Conservation (phyloP, 2,113 vertebrate genomes). For the Rhombomys opimus region DNA sequence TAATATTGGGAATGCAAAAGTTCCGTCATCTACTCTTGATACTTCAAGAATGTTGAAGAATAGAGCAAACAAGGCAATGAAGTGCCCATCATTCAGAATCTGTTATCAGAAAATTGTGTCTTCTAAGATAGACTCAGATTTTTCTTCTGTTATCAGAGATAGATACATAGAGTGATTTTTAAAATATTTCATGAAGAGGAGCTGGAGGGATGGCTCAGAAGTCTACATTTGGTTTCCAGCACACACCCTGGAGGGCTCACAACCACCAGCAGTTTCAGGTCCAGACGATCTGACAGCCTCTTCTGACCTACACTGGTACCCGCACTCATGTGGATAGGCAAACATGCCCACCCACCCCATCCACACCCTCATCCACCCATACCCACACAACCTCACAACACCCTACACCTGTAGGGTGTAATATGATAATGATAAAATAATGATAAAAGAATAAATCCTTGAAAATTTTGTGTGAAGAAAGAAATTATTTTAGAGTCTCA, state of each 20-base stretch:
- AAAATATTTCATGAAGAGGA: not conserved
- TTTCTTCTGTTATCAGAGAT: not conserved
- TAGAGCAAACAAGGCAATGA: not conserved
- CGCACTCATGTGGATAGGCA: not conserved
- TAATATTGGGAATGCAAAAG: not conserved
- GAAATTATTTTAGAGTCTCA: not conserved
- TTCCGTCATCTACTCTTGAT: not conserved
- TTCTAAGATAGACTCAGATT: not conserved
- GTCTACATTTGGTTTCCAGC: not conserved
- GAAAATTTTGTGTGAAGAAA: not conserved
- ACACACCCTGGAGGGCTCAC: not conserved
- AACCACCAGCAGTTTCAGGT: not conserved
- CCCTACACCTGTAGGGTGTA: too few species aligned
- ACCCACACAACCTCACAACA: not conserved
- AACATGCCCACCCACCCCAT: not conserved
- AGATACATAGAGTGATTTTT: not conserved
- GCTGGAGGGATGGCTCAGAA: not conserved
- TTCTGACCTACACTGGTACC: not conserved
- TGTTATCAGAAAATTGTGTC: not conserved
- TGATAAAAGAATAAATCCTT: not conserved
- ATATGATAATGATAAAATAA: not conserved
- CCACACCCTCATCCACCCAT: not conserved
- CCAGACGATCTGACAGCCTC: not conserved
- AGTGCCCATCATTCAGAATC: not conserved
- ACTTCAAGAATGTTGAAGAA: not conserved